Evolutionary conservation across 2,797 vertebrate genomes (phyloP).

Genomic region (Perdix hodgsoniae): DNA sequence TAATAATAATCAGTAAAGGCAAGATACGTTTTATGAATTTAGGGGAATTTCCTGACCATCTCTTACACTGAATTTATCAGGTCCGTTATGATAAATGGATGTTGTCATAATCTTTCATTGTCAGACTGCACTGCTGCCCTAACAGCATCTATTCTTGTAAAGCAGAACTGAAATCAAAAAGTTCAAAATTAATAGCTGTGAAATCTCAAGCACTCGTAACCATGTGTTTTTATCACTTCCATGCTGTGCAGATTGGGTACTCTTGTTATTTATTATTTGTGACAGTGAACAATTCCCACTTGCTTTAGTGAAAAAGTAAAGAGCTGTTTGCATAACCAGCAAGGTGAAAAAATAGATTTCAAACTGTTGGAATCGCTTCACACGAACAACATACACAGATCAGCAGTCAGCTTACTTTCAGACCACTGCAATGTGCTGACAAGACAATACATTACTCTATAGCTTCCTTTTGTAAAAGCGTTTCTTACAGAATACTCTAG

Average conservation of each 20-base stretch:
- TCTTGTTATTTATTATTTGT: constrained; percentile 76
- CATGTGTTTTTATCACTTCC: constrained; percentile 69
- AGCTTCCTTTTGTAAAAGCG: not conserved
- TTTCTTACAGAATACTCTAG: not conserved
- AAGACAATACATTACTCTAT: not conserved
- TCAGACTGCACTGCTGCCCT: constrained; percentile 48
- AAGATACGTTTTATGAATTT: not conserved
- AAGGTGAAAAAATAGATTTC: constrained; percentile 38
- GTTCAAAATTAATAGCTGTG: constrained; percentile 74
- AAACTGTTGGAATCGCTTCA: constrained; percentile 43
- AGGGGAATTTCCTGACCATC: constrained; percentile 22
- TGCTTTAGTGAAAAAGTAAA: constrained; percentile 73
- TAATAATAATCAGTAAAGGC: not conserved
- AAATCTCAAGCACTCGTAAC: constrained; percentile 67
- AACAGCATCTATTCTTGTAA: constrained; percentile 68
- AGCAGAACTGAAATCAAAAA: constrained; percentile 70
- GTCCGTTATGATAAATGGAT: constrained; percentile 74
- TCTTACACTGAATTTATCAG: constrained; percentile 57
- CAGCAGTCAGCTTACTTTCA: not conserved
- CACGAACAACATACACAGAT: not conserved
- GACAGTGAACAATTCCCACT: constrained; percentile 81
- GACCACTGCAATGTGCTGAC: not conserved
- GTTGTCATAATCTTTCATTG: constrained; percentile 66
- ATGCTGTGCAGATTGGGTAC: constrained; percentile 21
- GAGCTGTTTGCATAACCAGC: constrained; percentile 76